These are phyloP conservation scores for Hemiscyllium ocellatum DNA, from an alignment of 2,113 vertebrate species.

Conservation along the genomic window DNA sequence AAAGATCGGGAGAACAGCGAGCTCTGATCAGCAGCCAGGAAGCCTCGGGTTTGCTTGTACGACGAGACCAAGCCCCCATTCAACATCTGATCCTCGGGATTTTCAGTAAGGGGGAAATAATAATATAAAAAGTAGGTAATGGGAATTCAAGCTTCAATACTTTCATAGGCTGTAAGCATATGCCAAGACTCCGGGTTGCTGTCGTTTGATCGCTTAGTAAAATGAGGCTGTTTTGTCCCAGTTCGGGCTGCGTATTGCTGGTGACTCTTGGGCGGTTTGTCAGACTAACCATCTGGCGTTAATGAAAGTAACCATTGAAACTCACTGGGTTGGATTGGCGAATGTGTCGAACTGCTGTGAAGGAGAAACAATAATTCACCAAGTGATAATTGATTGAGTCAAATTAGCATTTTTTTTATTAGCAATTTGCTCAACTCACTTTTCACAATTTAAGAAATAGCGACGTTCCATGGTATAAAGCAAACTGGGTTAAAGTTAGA, in stretches of 20 bases:
- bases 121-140: not conserved
- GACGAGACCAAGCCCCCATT: not conserved
- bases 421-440: not conserved
- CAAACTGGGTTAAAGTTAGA: not conserved
- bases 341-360: not conserved
- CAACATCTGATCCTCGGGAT: conserved; percentile 20
- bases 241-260: not conserved
- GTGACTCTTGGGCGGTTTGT: not conserved
- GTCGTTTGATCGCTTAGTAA: not conserved
- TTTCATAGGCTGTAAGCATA: not conserved
- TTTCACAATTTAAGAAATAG: not conserved
- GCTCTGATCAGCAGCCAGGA: not conserved
- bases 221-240: not conserved
- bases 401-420: conserved; percentile 5
- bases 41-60: not conserved
- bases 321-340: not conserved
- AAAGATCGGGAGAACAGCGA: not conserved
- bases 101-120: not conserved
- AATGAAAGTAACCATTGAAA: conserved; percentile 18
- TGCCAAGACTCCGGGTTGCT: not conserved
- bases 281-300: conserved; percentile 1
- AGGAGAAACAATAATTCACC: not conserved
- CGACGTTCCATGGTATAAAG: not conserved
- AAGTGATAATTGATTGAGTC: not conserved
- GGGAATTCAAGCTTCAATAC: not conserved